Conservation (phyloP, 2,888 invertebrate species). For the Eilema depressum region DNA sequence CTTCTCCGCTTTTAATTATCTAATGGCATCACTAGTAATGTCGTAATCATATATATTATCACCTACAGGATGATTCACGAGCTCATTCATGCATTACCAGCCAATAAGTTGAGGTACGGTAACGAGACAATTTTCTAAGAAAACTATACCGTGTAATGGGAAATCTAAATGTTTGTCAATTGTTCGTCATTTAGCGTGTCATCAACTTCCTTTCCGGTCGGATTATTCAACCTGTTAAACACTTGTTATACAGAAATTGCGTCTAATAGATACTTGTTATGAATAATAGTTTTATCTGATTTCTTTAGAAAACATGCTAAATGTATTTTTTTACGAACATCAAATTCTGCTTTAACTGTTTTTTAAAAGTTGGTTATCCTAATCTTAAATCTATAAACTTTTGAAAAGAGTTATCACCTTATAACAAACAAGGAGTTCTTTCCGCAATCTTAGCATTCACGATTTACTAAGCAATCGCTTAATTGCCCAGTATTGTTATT, state of each 20-base stretch:
- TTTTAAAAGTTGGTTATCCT: not conserved
- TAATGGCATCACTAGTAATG: not conserved
- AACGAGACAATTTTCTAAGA: slow-evolving; percentile 48
- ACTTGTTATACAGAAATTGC: not conserved
- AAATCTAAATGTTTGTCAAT: slow-evolving; percentile 36
- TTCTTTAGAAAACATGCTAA: not conserved
- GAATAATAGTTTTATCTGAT: not conserved
- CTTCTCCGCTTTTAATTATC: not conserved
- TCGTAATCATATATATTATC: not conserved
- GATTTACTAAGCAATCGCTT: too few relatives aligned
- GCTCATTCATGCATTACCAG: slow-evolving; percentile 42
- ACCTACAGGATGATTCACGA: slow-evolving; percentile 34
- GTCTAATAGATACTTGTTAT: not conserved
- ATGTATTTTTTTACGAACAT: not conserved
- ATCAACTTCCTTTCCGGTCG: slow-evolving; percentile 62
- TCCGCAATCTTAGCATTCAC: not conserved
- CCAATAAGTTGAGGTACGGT: slow-evolving; percentile 5
- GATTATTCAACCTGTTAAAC: slow-evolving; percentile 13
- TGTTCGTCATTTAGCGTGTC: slow-evolving; percentile 47
- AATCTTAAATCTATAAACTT: not conserved
- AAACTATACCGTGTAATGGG: slow-evolving; percentile 40
- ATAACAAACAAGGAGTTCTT: too few relatives aligned
- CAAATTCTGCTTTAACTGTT: not conserved
- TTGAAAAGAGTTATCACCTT: too few relatives aligned
- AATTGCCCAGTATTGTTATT: too few relatives aligned